These are phyloP conservation scores for Mionectes macconnelli DNA, from an alignment of 2,113 vertebrate species.

Conservation along the genomic window DNA sequence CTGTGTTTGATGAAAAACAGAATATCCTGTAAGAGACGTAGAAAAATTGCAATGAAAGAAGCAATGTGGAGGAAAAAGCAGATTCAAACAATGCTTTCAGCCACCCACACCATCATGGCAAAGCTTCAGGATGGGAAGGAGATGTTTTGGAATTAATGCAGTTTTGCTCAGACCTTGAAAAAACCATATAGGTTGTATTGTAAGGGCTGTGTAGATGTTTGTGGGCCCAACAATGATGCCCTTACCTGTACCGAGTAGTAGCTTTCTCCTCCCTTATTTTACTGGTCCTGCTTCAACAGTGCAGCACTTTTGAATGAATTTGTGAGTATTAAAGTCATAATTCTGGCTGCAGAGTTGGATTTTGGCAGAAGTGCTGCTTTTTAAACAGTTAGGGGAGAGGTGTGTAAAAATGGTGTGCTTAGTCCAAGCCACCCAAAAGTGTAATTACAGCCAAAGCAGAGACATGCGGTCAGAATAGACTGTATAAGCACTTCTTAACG, in stretches of 20 bases:
- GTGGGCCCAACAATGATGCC: background rate
- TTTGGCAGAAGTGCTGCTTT: background rate
- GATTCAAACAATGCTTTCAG: background rate
- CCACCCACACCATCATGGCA: background rate
- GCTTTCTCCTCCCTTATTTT: background rate
- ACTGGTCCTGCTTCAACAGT: background rate
- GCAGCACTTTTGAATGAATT: background rate
- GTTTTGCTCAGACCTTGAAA: background rate
- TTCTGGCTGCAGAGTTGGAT: background rate
- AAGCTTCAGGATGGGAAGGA: background rate
- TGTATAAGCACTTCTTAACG: background rate
- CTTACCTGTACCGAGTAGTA: accelerated
- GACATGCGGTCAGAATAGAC: background rate
- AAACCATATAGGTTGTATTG: accelerated
- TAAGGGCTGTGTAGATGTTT: background rate
- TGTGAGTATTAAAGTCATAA: background rate
- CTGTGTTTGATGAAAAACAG: constrained; percentile 6
- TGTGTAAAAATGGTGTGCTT: background rate
- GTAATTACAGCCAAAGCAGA: background rate
- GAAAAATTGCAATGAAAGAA: background rate
- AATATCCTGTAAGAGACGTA: background rate
- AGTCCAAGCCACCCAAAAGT: background rate
- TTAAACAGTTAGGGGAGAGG: background rate
- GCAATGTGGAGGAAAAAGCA: background rate
- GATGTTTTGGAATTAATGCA: background rate